phyloP scores from a whole-genome alignment of 2,113 vertebrate species.

The Diadophis punctatus region DNA sequence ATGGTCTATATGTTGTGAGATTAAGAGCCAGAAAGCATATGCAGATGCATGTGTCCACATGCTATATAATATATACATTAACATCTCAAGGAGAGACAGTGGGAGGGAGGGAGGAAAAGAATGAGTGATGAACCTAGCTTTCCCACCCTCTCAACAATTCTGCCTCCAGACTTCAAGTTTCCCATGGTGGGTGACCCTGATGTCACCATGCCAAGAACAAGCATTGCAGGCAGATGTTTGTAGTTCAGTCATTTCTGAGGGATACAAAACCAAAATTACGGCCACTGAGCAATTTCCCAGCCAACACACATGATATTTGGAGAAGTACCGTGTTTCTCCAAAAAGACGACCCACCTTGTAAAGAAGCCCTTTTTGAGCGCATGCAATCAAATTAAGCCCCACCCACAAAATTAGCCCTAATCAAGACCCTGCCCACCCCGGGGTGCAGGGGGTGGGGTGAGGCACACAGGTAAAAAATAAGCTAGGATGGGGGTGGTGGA shows the following conservation, averaged over 20 bases:
- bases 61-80: neutral
- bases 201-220: neutral
- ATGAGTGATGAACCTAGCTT: neutral
- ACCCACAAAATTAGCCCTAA: too few relatives aligned
- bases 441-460: too few relatives aligned
- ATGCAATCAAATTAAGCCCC: too few relatives aligned
- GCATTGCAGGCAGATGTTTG: neutral
- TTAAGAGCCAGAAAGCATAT: neutral
- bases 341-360: too few relatives aligned
- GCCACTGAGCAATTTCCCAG: neutral
- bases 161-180: neutral
- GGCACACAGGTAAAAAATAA: too few relatives aligned
- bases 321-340: neutral
- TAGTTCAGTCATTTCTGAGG: neutral
- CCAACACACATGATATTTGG: neutral
- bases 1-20: neutral
- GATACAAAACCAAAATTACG: neutral
- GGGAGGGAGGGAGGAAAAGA: neutral
- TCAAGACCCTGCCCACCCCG: too few relatives aligned
- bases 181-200: neutral
- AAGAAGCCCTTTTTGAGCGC: too few relatives aligned
- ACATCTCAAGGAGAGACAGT: neutral
- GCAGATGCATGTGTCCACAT: neutral
- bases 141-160: neutral
- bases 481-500: too few relatives aligned